Base-by-base conservation (phyloP, 2,797 vertebrate genomes). In the Muscicapa striata region DNA sequence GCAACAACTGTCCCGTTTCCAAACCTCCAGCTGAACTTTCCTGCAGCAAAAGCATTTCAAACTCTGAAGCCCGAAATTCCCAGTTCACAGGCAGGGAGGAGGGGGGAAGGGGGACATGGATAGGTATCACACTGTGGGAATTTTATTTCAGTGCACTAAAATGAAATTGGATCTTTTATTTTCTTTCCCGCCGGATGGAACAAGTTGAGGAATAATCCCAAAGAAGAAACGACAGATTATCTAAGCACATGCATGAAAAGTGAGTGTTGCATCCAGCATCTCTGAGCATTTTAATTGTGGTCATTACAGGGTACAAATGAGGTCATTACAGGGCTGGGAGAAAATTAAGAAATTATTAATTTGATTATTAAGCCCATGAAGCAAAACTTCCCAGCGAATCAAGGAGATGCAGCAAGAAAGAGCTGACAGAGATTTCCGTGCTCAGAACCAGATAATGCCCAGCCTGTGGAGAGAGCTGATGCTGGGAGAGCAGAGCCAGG, bases 261-360 rank as follows among this genome's bases (percentile, higher is more conserved):
- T 18, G 49, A 27, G 45, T 14, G 48, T 21, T 41, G 48, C 63
- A 49, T 24, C 0, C 0, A 59, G 34, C 54, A 64, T n/a, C 55
- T 59, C 48, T 48, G 38, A 29, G 32, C 22, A 3, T 41, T 11
- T 0, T 8, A 43, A 26, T 6, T 5, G 14, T 6, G n/a, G 9
- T 36, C 13, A 0, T 59, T 36, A 27, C 9, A 45, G 27, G 32
- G 7, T 6, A 10, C 10, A 57, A 55, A 8, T 3, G 3, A 8
- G 20, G 8, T 49, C 22, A 0, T 64, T 73, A 40, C 0, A 32
- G 32, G 32, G 34, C 29, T 46, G 70, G 48, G 10, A 26, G 38
- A 49, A 85, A 78, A 94, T 36, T 15, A 62, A 82, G 61, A 36
- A 58, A 81, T 29, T 0, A 22, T 58, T 41, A 3, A 62, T 30